Conservation (phyloP, 2,888 invertebrate genomes). For the Drosophila incognita region DNA sequence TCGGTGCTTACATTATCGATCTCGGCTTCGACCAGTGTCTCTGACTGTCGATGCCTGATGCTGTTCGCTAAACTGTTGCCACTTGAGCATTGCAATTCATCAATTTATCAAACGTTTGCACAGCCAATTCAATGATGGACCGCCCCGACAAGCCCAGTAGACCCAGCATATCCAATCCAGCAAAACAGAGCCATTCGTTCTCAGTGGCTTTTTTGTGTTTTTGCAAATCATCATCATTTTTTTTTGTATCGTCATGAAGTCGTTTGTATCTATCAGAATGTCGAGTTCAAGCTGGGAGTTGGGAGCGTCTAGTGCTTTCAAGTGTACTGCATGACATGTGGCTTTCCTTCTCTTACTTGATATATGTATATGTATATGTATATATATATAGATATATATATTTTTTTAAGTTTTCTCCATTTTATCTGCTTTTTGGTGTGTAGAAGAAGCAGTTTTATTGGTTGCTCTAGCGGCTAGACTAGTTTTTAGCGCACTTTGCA, state of each 20-base stretch:
- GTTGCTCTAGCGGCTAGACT: slow-evolving; percentile 68
- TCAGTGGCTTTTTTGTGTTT: slow-evolving; percentile 29
- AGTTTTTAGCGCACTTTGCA: slow-evolving; percentile 60
- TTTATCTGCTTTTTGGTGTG: slow-evolving; percentile 20
- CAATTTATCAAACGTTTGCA: slow-evolving; percentile 79
- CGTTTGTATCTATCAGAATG: slow-evolving; percentile 76
- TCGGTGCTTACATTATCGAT: slow-evolving; percentile 54
- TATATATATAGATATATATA: not conserved
- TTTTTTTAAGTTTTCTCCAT: slow-evolving; percentile 27
- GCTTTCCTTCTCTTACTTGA: slow-evolving; percentile 41
- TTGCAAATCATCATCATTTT: slow-evolving; percentile 74
- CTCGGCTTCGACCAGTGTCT: slow-evolving; percentile 23
- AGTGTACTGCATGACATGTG: slow-evolving; percentile 70
- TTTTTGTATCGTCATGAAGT: slow-evolving; percentile 73
- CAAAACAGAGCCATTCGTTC: slow-evolving; percentile 23
- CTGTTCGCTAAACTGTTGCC: slow-evolving; percentile 77
- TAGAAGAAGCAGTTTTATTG: slow-evolving; percentile 59
- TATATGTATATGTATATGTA: slow-evolving; percentile 4
- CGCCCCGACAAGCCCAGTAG: slow-evolving; percentile 24
- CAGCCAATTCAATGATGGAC: slow-evolving; percentile 70
- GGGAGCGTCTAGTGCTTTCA: slow-evolving; percentile 58
- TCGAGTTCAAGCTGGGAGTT: slow-evolving; percentile 36
- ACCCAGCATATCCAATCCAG: slow-evolving; percentile 13
- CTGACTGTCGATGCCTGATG: slow-evolving; percentile 24
- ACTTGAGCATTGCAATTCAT: slow-evolving; percentile 77